Conservation (phyloP, 2,113 vertebrate species). For the Hemiprocne comata region DNA sequence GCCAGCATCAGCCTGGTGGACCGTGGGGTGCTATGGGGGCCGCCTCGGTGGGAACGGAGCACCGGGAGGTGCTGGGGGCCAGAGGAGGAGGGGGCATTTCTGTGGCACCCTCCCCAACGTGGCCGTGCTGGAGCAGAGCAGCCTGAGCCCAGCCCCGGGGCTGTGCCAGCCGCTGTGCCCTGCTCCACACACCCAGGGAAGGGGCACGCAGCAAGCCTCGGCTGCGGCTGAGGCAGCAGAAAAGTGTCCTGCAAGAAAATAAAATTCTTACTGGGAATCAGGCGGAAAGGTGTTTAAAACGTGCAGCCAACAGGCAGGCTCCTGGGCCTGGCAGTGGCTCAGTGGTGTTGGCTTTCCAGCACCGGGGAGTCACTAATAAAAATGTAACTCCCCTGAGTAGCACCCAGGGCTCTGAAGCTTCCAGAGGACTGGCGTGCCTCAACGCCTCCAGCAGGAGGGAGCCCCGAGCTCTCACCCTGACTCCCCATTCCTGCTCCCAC, state of each 20-base stretch:
- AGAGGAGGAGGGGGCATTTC: too few relatives aligned
- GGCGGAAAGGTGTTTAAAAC: neutral
- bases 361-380: neutral
- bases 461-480: neutral
- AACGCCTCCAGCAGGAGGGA: neutral
- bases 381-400: neutral
- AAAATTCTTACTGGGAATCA: neutral
- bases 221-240: neutral
- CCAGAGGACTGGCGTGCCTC: neutral
- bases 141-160: neutral
- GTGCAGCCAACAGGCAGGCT: neutral
- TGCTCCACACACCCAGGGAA: fast-evolving
- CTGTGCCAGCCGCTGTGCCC: neutral
- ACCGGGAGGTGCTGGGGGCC: neutral
- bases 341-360: neutral
- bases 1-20: neutral
- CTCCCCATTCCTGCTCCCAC: neutral
- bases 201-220: neutral
- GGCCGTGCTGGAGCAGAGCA: fast-evolving
- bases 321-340: neutral
- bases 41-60: neutral
- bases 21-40: fast-evolving
- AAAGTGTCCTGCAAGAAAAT: neutral
- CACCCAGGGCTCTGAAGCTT: neutral
- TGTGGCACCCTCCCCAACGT: neutral